Evolutionary conservation across 30 jellyfish, hydroid and myxozoan genomes (phyloP).

Genomic region (Aurelia aurita): DNA sequence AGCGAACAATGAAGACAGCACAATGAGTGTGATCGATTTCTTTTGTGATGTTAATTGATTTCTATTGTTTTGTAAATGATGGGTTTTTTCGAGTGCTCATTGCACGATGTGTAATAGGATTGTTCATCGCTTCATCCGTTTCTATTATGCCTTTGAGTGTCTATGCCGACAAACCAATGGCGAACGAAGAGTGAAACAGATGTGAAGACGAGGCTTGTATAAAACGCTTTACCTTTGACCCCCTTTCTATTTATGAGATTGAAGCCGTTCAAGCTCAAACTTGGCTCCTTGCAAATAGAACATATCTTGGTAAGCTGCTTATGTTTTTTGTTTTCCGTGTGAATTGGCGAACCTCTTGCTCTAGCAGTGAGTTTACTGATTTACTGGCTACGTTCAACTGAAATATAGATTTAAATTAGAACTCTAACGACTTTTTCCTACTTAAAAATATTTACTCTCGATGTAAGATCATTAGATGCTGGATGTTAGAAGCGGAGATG

Average conservation of each 20-base stretch:
- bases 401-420: too few species aligned
- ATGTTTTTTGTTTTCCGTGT: background rate
- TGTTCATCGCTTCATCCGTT: constrained; percentile 76
- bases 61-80: constrained; percentile 60
- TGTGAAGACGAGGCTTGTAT: constrained; percentile 75
- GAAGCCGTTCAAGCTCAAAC: constrained; percentile 44
- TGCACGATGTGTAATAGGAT: constrained; percentile 81
- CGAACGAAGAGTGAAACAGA: constrained; percentile 69
- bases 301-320: constrained; percentile 58
- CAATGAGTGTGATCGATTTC: constrained; percentile 48
- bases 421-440: too few species aligned
- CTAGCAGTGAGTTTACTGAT: too few species aligned
- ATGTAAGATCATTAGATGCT: too few species aligned
- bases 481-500: too few species aligned
- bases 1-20: constrained; percentile 9
- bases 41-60: constrained; percentile 40
- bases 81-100: constrained; percentile 66
- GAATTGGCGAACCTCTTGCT: background rate
- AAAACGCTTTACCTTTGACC: constrained; percentile 52
- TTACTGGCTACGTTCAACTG: too few species aligned
- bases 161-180: constrained; percentile 85
- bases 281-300: constrained; percentile 38
- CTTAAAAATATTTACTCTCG: too few species aligned
- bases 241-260: constrained; percentile 46
- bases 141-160: constrained; percentile 75